A percentile compares a stretch with the other conserved stretches of the same genome.
These are phyloP conservation scores for Sparidentex hasta DNA, from an alignment of 2,797 vertebrate species.

Conservation along the genomic window DNA sequence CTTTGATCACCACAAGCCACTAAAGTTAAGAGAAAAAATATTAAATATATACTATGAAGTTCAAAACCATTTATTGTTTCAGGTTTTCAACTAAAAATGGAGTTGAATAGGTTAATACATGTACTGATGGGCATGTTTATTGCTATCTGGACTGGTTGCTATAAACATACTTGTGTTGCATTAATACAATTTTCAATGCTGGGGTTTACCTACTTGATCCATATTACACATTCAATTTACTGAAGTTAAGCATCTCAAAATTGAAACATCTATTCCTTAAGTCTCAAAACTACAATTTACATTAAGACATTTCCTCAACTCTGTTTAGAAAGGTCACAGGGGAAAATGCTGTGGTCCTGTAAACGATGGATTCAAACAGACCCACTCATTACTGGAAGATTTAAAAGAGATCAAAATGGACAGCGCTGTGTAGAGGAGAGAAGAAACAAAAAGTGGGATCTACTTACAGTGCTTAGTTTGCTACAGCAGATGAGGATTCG, in stretches of 20 bases:
- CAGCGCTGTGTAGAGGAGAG: background rate
- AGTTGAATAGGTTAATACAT: background rate
- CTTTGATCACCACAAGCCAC: no score
- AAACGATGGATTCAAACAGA: background rate
- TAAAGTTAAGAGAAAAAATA: no score
- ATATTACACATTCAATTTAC: background rate
- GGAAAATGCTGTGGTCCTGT: background rate
- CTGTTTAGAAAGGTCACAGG: background rate
- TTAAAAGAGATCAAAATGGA: background rate
- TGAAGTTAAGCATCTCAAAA: background rate
- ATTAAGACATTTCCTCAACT: background rate
- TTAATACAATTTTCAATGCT: background rate
- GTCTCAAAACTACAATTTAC: background rate
- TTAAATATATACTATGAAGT: background rate
- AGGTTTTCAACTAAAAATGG: background rate
- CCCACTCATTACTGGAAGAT: background rate
- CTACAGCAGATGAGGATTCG: slow-evolving; percentile 97
- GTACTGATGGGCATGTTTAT: background rate
- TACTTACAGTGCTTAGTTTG: slow-evolving; percentile 98
- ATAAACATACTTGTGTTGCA: background rate
- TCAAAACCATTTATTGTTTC: background rate
- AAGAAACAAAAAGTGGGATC: slow-evolving; percentile 29
- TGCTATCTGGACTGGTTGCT: background rate
- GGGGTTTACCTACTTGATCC: background rate
- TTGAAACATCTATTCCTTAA: background rate